Evolutionary conservation across 2,113 vertebrate genomes (phyloP).

Genomic region (Agapornis roseicollis): DNA sequence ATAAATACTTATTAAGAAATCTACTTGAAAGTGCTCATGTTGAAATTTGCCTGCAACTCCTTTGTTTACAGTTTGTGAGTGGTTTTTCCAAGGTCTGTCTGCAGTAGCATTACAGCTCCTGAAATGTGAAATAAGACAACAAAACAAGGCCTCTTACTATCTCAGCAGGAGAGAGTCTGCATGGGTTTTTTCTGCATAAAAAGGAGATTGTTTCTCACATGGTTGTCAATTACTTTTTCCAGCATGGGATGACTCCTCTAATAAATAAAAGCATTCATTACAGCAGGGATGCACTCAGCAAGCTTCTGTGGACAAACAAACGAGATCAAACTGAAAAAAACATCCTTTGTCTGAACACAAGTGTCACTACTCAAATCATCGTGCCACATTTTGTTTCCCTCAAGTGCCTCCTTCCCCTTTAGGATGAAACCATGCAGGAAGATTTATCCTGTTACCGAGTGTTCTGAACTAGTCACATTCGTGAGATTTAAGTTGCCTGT

Average conservation of each 20-base stretch:
- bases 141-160: neutral
- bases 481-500: neutral
- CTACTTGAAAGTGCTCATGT: neutral
- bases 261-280: neutral
- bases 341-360: neutral
- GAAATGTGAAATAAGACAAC: neutral
- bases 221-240: neutral
- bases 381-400: neutral
- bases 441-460: neutral
- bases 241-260: neutral
- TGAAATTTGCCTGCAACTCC: constrained; percentile 10
- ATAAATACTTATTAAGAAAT: constrained; percentile 14
- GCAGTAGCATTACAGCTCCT: neutral
- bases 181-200: neutral
- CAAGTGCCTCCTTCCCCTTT: neutral
- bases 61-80: neutral
- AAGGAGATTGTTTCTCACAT: neutral
- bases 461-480: neutral
- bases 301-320: neutral
- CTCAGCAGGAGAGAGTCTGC: neutral
- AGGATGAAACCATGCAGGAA: neutral
- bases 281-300: neutral
- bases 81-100: neutral
- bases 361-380: neutral
- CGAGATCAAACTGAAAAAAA: neutral